phyloP scores from a whole-genome alignment of 2,113 vertebrate genomes.

The Nothoprocta perdicaria region DNA sequence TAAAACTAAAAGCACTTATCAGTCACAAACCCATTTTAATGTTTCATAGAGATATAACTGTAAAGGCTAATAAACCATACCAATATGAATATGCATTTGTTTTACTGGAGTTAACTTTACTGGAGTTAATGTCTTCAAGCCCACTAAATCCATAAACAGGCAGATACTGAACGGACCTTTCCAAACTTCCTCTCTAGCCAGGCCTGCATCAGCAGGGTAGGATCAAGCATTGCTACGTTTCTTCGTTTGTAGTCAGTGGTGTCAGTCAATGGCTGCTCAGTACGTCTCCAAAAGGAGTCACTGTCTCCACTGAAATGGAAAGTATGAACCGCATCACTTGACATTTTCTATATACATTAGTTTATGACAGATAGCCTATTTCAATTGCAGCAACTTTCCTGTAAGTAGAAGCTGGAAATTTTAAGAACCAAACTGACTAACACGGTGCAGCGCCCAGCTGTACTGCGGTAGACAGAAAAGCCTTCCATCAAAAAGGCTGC shows the following conservation, averaged over 20 bases:
- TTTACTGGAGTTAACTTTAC: background rate
- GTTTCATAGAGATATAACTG: background rate
- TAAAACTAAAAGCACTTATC: background rate
- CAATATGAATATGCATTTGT: accelerated
- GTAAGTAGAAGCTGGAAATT: background rate
- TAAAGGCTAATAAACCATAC: background rate
- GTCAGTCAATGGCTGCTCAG: background rate
- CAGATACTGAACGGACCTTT: background rate
- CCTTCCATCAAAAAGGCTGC: background rate
- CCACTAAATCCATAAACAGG: background rate
- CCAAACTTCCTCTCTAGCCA: background rate
- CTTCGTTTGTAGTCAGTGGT: accelerated
- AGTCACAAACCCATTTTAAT: background rate
- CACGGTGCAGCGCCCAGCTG: background rate
- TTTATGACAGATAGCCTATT: background rate
- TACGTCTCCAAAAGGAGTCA: background rate
- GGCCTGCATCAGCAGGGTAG: background rate
- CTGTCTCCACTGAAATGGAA: background rate
- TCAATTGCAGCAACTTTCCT: background rate
- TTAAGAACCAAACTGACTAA: slow-evolving; percentile 23
- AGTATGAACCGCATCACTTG: accelerated
- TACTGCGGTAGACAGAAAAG: background rate
- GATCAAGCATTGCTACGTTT: background rate
- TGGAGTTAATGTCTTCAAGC: background rate
- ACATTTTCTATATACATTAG: background rate